Conservation (phyloP, 2,888 invertebrate genomes). For the Drosophila barbarae region DNA sequence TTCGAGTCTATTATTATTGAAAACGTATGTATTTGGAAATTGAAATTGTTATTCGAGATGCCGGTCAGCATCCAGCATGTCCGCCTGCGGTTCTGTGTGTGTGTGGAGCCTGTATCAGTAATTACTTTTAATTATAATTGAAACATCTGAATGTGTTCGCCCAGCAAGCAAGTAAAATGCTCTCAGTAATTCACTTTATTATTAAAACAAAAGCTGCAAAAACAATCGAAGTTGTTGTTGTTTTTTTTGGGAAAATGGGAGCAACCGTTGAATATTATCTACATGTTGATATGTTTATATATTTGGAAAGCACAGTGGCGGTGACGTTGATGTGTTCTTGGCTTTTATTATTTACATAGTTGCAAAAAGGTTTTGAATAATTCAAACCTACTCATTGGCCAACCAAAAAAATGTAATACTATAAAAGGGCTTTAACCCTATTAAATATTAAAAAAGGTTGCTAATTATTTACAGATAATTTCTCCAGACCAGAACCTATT, state of each 20-base stretch:
- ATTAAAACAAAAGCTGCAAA: constrained; percentile 42
- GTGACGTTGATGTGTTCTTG: not conserved
- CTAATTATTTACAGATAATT: not conserved
- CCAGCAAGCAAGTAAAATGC: constrained; percentile 42
- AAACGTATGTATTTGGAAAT: constrained; percentile 36
- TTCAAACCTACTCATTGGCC: not conserved
- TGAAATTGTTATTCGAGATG: constrained; percentile 51
- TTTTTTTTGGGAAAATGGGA: constrained; percentile 1
- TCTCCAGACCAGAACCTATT: not conserved
- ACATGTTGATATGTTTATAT: constrained; percentile 11
- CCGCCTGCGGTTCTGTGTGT: constrained; percentile 16
- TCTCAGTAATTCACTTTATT: constrained; percentile 55
- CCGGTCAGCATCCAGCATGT: constrained; percentile 6
- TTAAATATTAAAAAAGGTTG: not conserved
- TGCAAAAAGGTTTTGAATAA: not conserved
- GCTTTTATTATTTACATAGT: not conserved
- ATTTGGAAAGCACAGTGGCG: constrained; percentile 7
- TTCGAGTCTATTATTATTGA: constrained; percentile 40
- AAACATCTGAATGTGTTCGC: constrained; percentile 55
- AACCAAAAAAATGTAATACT: not conserved
- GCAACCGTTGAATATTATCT: constrained; percentile 19
- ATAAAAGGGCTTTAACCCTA: not conserved
- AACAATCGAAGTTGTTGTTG: constrained; percentile 26
- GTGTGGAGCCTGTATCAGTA: constrained; percentile 60
- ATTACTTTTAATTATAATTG: constrained; percentile 53